Base-by-base conservation (phyloP, 1,140 invertebrate genomes). In the Sycophaga agraensis region DNA sequence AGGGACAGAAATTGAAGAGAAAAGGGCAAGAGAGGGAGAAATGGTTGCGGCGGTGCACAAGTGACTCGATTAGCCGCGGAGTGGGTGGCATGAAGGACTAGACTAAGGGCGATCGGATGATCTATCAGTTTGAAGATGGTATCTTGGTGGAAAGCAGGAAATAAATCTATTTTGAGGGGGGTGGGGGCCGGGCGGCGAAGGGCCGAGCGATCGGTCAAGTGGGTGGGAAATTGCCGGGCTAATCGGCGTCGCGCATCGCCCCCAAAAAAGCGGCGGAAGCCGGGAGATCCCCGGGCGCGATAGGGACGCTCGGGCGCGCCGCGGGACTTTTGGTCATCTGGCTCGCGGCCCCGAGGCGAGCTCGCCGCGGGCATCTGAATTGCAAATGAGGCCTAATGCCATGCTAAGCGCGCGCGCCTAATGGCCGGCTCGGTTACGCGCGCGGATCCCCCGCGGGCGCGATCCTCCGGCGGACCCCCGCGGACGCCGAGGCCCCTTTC, bases 311-410 rank as follows among this genome's bases (percentile, higher is more conserved):
- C 37, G 57, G 40, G 12, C 45, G 28, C 16, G 9, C 24, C 11
- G 21, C 9, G 43, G 22, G 42, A 21, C 43, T 45, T n/a, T n/a
- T n/a, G 34, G 50, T 51, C 45, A 48, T 48, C 45, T 48, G 57
- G 56, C 42, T 43, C 63, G 59, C 63, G 50, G 14, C 28, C 58
- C 16, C 19, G n/a, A 31, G 12, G 21, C 26, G 24, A n/a, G 46
- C 26, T 56, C n/a, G n/a, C 26, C 43, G 34, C 26, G 35, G 16
- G 2, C 48, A 65, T 61, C 53, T 58, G 59, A 57, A 61, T 65
- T 65, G 64, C 64, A 61, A 65, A 65, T 61, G 21, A 61, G 50
- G n/a, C n/a, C n/a, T n/a, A n/a, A n/a, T n/a, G n/a, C n/a, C n/a
- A n/a, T n/a, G n/a, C n/a, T n/a, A n/a, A n/a, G n/a, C n/a, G n/a